These are phyloP conservation scores for Aramus guarauna DNA, from an alignment of 2,113 vertebrate genomes.

Conservation along the genomic window DNA sequence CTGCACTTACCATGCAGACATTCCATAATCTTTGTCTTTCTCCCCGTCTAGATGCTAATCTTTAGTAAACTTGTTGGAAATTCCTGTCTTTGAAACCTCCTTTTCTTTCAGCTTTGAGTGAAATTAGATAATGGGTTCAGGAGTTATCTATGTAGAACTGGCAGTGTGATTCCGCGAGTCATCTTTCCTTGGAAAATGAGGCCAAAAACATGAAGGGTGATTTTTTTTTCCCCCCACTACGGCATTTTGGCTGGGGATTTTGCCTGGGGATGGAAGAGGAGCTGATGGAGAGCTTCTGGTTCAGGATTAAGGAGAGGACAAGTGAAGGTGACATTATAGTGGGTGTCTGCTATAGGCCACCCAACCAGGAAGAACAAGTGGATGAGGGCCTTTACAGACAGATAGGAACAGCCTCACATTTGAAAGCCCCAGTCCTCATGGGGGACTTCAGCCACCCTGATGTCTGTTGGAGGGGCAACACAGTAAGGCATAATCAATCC, in stretches of 20 bases:
- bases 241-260: background rate
- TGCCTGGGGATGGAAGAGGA: background rate
- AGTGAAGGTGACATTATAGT: background rate
- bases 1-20: background rate
- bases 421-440: background rate
- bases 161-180: background rate
- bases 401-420: background rate
- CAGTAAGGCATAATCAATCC: background rate
- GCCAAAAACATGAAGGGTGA: background rate
- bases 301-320: background rate
- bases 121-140: background rate
- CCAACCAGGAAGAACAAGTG: background rate
- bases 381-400: background rate
- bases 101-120: background rate
- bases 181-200: background rate
- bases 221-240: background rate
- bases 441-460: background rate
- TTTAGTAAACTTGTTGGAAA: background rate
- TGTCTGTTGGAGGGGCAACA: background rate
- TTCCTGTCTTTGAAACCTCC: background rate
- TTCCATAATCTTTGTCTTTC: background rate
- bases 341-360: background rate
- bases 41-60: background rate
- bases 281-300: background rate
- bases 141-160: background rate